A percentile compares a stretch with the other conserved stretches of the same genome.
Conservation (phyloP, 2,113 vertebrate genomes). For the Isurus oxyrinchus region DNA sequence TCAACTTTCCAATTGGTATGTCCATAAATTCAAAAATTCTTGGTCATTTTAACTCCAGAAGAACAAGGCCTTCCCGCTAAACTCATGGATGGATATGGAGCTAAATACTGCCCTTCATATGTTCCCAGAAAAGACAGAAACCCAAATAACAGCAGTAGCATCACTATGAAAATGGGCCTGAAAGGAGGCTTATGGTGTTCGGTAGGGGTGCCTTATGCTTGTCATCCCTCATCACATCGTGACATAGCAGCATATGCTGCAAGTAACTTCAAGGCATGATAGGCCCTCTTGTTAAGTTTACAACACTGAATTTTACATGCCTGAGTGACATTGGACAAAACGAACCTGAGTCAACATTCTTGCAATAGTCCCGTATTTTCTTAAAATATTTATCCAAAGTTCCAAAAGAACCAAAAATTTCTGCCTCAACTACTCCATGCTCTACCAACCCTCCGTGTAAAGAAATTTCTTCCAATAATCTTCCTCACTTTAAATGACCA, state of each 20-base stretch:
- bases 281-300: not conserved
- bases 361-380: not conserved
- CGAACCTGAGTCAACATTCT: not conserved
- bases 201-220: not conserved
- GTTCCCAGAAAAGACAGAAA: not conserved
- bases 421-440: not conserved
- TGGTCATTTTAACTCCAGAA: not conserved
- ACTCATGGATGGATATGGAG: not conserved
- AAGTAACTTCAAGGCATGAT: not conserved
- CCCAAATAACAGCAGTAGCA: not conserved
- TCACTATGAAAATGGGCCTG: not conserved
- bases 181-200: not conserved
- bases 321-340: not conserved
- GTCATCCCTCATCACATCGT: not conserved
- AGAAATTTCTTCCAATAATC: not conserved
- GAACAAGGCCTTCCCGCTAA: not conserved
- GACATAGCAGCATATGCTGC: not conserved
- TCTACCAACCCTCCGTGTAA: not conserved
- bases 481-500: not conserved
- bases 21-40: not conserved
- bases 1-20: not conserved
- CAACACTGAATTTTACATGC: not conserved
- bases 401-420: not conserved
- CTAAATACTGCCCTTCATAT: not conserved
- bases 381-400: not conserved